These are phyloP conservation scores for Agelastica alni DNA, from an alignment of 2,888 invertebrate genomes.

Conservation along the genomic window DNA sequence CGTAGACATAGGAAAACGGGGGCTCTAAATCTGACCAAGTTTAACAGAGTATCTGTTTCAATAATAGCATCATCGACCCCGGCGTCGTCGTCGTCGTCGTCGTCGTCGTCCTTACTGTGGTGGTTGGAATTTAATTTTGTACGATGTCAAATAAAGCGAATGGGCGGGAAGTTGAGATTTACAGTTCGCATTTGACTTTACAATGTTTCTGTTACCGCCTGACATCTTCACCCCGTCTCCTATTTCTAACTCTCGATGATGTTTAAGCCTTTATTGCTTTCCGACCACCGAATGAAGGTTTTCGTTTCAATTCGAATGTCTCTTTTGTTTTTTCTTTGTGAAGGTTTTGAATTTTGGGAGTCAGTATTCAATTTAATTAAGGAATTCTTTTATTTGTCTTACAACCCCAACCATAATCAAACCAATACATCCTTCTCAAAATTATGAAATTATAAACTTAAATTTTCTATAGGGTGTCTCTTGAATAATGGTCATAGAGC, in stretches of 20 bases:
- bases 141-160: constrained; percentile 47
- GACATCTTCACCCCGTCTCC: constrained; percentile 47
- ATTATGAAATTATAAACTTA: no score
- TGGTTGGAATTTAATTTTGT: constrained; percentile 48
- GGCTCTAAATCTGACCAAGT: constrained; percentile 28
- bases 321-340: neutral
- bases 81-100: neutral
- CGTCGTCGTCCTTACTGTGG: constrained; percentile 11
- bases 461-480: no score
- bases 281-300: neutral
- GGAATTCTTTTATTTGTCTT: no score
- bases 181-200: constrained; percentile 54
- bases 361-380: no score
- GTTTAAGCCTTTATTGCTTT: constrained; percentile 9
- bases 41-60: constrained; percentile 40
- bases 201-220: constrained; percentile 51
- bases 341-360: neutral
- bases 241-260: constrained; percentile 16
- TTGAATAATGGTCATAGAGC: no score
- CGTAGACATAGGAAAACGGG: constrained; percentile 22
- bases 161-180: constrained; percentile 52
- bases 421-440: no score
- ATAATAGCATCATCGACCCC: constrained; percentile 39
- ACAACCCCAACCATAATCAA: no score
- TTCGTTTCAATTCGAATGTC: neutral